These are phyloP conservation scores for Eurystomus glaucurus DNA, from an alignment of 2,797 vertebrate species.

Conservation along the genomic window DNA sequence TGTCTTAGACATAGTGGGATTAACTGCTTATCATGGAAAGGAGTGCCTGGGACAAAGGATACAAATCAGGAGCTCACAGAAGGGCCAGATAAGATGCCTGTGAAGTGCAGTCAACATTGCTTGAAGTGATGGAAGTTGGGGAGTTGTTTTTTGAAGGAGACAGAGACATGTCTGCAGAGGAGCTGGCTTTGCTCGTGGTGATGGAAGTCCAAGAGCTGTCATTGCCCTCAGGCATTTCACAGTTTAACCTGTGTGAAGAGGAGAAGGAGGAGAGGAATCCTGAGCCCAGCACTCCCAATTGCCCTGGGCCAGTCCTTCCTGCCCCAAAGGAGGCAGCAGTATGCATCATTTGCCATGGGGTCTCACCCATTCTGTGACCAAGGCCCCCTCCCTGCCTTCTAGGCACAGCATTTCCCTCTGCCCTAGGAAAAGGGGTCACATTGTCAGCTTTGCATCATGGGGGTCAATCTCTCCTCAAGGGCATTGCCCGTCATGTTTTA, in stretches of 20 bases:
- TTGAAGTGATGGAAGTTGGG: fast-evolving
- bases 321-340: too few species aligned
- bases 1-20: neutral
- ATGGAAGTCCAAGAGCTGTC: too few species aligned
- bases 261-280: neutral
- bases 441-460: neutral
- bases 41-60: neutral
- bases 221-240: fast-evolving
- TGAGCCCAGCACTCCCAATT: neutral
- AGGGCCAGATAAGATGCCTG: neutral
- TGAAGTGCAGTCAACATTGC: neutral
- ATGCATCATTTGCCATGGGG: neutral
- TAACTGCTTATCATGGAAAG: neutral
- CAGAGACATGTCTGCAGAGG: neutral
- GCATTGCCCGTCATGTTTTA: neutral
- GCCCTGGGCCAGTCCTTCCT: neutral
- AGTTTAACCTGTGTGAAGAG: neutral
- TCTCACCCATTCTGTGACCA: neutral
- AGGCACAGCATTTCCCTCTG: neutral
- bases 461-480: neutral
- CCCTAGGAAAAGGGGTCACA: neutral
- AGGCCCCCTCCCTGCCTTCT: neutral
- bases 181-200: fast-evolving
- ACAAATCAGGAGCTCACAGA: neutral
- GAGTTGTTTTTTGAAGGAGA: fast-evolving